A percentile compares a stretch with the other conserved stretches of the same genome.
Evolutionary conservation across 2,113 vertebrate genomes (phyloP).

Genomic region (Oenanthe melanoleuca): DNA sequence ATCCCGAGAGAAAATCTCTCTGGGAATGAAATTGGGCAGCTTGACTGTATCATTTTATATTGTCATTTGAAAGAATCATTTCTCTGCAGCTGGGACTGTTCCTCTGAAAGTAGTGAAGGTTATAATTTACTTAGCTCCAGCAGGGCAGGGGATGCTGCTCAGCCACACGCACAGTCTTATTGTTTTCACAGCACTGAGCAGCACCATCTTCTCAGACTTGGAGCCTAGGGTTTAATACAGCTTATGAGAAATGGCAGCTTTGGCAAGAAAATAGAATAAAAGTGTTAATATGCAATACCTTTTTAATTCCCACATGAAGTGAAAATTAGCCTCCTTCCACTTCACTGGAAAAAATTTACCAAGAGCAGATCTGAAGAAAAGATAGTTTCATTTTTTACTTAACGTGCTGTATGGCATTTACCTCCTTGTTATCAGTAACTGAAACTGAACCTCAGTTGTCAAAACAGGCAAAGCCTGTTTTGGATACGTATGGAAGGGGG

Average conservation of each 20-base stretch:
- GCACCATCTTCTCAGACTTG: not conserved
- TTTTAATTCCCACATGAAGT: not conserved
- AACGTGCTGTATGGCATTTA: not conserved
- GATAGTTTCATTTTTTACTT: not conserved
- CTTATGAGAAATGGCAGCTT: slow-evolving; percentile 19
- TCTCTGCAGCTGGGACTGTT: slow-evolving; percentile 54
- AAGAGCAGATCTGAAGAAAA: not conserved
- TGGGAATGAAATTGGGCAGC: slow-evolving; percentile 37
- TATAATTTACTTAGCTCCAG: slow-evolving; percentile 64
- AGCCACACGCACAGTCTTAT: not conserved
- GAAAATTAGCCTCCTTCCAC: slow-evolving; percentile 5
- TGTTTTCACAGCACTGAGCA: slow-evolving; percentile 12
- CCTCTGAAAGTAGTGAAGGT: slow-evolving; percentile 45
- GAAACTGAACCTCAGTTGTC: not conserved
- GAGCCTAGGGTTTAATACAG: slow-evolving; percentile 32
- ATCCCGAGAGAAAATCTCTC: slow-evolving; percentile 47
- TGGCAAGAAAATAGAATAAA: slow-evolving; percentile 5
- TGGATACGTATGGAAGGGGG: fast-evolving
- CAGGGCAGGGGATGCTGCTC: slow-evolving; percentile 32
- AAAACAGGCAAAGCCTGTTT: not conserved
- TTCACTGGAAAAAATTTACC: not conserved
- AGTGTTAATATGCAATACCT: slow-evolving; percentile 6
- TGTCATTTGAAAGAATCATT: slow-evolving; percentile 61
- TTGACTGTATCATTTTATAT: slow-evolving; percentile 54
- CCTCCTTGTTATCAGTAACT: not conserved